Evolutionary conservation across 1,140 invertebrate genomes (phyloP).

Genomic region (Lordiphosa mommai): DNA sequence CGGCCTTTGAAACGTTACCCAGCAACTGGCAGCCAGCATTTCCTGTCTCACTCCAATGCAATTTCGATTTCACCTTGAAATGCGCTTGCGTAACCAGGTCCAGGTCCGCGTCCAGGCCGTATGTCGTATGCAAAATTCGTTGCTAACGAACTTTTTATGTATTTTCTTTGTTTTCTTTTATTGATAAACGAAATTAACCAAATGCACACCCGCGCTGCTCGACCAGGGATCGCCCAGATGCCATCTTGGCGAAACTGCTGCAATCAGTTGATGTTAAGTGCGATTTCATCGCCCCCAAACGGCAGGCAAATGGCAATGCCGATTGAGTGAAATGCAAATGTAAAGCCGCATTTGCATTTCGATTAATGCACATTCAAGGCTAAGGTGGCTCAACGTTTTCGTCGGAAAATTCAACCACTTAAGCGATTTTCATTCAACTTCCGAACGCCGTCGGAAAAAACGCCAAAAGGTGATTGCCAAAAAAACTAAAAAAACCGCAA

Average conservation of each 20-base stretch:
- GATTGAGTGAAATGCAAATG: slow-evolving; percentile 46
- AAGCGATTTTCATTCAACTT: slow-evolving; percentile 43
- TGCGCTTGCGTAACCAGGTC: slow-evolving; percentile 43
- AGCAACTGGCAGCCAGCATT: slow-evolving; percentile 15
- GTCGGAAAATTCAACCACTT: background rate
- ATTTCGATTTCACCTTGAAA: slow-evolving; percentile 68
- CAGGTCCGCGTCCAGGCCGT: slow-evolving; percentile 7
- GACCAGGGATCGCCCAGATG: background rate
- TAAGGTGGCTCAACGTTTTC: slow-evolving; percentile 11
- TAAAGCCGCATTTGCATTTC: slow-evolving; percentile 13
- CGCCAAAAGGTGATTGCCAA: slow-evolving; percentile 30
- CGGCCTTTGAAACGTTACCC: background rate
- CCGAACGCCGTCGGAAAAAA: slow-evolving; percentile 36
- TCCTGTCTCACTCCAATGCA: slow-evolving; percentile 36
- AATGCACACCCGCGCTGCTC: slow-evolving; percentile 18
- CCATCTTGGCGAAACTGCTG: slow-evolving; percentile 11
- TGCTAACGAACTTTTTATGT: slow-evolving; percentile 50
- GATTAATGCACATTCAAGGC: slow-evolving; percentile 17
- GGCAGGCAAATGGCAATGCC: slow-evolving; percentile 6
- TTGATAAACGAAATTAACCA: slow-evolving; percentile 34
- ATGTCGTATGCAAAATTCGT: slow-evolving; percentile 47
- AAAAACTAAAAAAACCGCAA: slow-evolving; percentile 30
- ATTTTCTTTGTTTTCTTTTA: slow-evolving; percentile 13
- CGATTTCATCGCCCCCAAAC: slow-evolving; percentile 17
- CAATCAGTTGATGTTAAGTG: slow-evolving; percentile 21